Conservation (phyloP, 2,888 invertebrate genomes). For the Brachycybe producta region DNA sequence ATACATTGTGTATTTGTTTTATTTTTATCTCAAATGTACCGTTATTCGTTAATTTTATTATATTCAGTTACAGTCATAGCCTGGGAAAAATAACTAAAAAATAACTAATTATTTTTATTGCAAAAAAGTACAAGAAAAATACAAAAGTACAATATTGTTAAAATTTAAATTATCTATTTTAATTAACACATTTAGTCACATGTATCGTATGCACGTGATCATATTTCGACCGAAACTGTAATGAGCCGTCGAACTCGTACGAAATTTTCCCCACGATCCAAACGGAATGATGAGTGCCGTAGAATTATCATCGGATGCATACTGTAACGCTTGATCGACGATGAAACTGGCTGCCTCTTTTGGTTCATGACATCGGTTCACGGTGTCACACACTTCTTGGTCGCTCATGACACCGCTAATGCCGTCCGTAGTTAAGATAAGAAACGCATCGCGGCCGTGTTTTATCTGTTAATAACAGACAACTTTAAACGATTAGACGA, state of each 20-base stretch:
- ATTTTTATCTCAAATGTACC: too few species aligned
- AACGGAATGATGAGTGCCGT: slow-evolving; percentile 39
- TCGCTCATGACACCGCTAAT: slow-evolving; percentile 38
- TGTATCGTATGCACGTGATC: too few species aligned
- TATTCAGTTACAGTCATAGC: too few species aligned
- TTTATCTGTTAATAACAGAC: slow-evolving; percentile 30
- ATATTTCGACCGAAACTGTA: slow-evolving; percentile 20
- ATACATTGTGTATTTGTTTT: too few species aligned
- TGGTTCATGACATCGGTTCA: slow-evolving; percentile 34
- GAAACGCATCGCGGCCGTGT: slow-evolving; percentile 40
- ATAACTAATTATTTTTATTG: too few species aligned
- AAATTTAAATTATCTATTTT: too few species aligned
- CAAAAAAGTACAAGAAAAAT: too few species aligned
- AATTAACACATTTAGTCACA: too few species aligned
- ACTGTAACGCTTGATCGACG: slow-evolving; percentile 39
- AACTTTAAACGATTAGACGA: not conserved
- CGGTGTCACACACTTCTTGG: slow-evolving; percentile 37
- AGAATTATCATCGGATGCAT: slow-evolving; percentile 41
- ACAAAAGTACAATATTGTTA: too few species aligned
- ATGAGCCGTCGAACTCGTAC: slow-evolving; percentile 7
- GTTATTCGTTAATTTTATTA: too few species aligned
- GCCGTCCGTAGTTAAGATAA: slow-evolving; percentile 39
- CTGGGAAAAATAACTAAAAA: too few species aligned
- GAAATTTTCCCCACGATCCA: slow-evolving; percentile 39
- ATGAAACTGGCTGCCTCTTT: slow-evolving; percentile 36